Conservation (phyloP, 2,797 vertebrate species). For the Sebastes minor region DNA sequence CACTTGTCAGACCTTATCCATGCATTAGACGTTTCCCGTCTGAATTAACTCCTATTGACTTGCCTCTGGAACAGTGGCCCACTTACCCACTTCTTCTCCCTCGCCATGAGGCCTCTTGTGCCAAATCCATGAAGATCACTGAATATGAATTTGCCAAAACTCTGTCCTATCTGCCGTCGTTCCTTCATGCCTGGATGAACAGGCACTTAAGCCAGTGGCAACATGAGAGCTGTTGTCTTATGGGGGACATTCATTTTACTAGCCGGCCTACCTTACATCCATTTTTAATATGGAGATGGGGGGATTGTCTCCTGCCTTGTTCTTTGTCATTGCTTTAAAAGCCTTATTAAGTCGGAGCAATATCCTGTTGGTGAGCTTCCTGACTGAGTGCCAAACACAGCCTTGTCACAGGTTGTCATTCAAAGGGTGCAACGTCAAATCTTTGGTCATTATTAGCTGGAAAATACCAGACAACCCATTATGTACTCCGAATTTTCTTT, state of each 20-base stretch:
- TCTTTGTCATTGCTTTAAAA: constrained; percentile 41
- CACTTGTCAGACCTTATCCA: neutral
- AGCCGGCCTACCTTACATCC: constrained; percentile 40
- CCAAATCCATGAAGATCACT: constrained; percentile 47
- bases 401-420: neutral
- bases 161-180: constrained; percentile 28
- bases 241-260: constrained; percentile 18
- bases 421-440: neutral
- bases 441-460: neutral
- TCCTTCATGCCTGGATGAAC: constrained; percentile 45
- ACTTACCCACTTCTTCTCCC: constrained; percentile 62
- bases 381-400: neutral
- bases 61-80: constrained; percentile 45
- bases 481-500: neutral
- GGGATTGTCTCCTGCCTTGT: constrained; percentile 15
- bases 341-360: constrained; percentile 28
- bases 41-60: constrained; percentile 41
- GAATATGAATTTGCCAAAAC: constrained; percentile 45
- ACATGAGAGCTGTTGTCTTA: constrained; percentile 17
- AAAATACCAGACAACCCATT: neutral
- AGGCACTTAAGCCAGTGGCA: constrained; percentile 18
- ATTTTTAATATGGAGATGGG: constrained; percentile 49
- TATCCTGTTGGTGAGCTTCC: constrained; percentile 18
- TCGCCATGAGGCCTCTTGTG: constrained; percentile 52
- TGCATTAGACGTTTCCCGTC: neutral